Evolutionary conservation across 1,140 invertebrate genomes (phyloP).

Genomic region (Tenebrio molitor): DNA sequence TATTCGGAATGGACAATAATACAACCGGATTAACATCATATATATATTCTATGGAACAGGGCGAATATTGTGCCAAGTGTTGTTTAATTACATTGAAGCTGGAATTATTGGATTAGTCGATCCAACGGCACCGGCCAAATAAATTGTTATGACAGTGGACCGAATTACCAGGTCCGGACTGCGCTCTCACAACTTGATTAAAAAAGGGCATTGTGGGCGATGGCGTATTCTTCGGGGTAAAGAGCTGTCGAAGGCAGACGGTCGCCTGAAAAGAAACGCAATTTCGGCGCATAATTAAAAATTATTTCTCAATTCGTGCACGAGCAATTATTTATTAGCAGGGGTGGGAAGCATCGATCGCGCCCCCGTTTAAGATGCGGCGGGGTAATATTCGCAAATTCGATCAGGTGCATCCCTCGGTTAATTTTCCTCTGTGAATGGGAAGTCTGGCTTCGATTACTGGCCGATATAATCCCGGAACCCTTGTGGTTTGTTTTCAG

Average conservation of each 20-base stretch:
- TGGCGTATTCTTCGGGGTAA: not conserved
- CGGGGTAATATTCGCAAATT: conserved; percentile 8
- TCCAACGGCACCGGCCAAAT: not conserved
- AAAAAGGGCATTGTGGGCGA: conserved; percentile 1
- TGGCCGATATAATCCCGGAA: conserved; percentile 21
- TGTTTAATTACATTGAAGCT: conserved; percentile 32
- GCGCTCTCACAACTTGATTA: conserved; percentile 5
- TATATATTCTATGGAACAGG: conserved; percentile 9
- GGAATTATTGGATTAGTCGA: conserved; percentile 29
- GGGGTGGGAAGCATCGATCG: not conserved
- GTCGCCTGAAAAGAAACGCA: not conserved
- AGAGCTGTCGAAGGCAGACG: conserved; percentile 3
- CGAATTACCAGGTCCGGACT: not conserved
- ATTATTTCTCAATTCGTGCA: not conserved
- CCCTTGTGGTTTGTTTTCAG: conserved; percentile 37
- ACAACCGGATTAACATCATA: conserved; percentile 35
- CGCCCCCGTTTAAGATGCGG: no score
- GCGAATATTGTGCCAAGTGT: conserved; percentile 35
- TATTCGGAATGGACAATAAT: conserved; percentile 25
- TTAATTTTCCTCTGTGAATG: conserved; percentile 18
- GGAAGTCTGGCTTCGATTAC: conserved; percentile 16
- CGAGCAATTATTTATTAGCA: conserved; percentile 6
- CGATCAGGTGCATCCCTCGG: conserved; percentile 24
- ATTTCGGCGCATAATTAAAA: conserved; percentile 26
- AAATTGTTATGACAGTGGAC: conserved; percentile 11